These are phyloP conservation scores for Chelmon rostratus DNA, from an alignment of 2,797 vertebrate genomes.

Conservation along the genomic window DNA sequence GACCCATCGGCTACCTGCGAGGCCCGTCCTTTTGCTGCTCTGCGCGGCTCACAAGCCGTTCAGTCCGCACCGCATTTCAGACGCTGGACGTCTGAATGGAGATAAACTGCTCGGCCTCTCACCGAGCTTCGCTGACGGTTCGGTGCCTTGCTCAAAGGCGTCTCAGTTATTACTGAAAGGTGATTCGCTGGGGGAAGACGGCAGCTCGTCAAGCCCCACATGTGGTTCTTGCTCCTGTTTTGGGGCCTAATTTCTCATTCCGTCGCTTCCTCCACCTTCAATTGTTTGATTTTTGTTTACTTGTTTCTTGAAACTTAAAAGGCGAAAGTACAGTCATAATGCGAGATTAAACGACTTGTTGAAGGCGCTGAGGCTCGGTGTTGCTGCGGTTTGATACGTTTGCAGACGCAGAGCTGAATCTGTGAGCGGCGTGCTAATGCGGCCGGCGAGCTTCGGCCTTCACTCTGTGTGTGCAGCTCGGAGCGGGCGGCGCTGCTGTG, in stretches of 20 bases:
- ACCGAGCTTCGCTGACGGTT: neutral
- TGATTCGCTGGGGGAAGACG: too few species aligned
- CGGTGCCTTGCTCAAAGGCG: constrained; percentile 18
- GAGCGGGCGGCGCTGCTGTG: too few species aligned
- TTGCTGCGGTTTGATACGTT: too few species aligned
- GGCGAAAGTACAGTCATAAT: neutral
- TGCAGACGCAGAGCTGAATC: too few species aligned
- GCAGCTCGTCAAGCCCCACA: neutral
- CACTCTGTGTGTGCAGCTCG: neutral
- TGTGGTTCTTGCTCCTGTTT: neutral
- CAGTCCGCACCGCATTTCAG: neutral
- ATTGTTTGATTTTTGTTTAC: neutral
- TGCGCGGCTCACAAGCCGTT: neutral
- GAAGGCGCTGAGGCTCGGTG: too few species aligned
- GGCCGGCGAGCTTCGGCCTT: neutral
- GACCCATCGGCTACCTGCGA: neutral
- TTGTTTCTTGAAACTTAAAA: neutral
- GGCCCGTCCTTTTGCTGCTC: constrained; percentile 14
- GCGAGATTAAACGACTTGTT: neutral
- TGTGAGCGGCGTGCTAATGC: too few species aligned
- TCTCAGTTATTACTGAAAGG: neutral
- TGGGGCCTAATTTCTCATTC: neutral
- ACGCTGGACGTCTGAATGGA: neutral
- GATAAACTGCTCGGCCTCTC: neutral
- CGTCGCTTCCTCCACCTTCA: neutral